Conservation (phyloP, 2,888 invertebrate species). For the Gari tellinella region DNA sequence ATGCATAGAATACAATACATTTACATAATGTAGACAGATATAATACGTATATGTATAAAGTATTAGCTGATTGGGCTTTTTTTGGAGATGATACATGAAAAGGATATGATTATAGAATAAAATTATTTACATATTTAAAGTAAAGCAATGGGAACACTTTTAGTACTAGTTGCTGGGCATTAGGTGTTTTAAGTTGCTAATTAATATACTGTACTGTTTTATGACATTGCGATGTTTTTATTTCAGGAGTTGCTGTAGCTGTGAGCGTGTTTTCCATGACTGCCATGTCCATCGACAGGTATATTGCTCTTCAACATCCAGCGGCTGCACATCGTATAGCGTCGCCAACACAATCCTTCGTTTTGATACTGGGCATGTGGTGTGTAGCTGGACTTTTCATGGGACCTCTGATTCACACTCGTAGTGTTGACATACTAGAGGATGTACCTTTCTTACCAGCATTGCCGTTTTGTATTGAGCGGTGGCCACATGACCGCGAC, state of each 20-base stretch:
- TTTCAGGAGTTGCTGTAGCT: constrained; percentile 88
- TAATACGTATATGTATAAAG: no score
- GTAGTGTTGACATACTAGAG: constrained; percentile 69
- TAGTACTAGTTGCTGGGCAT: no score
- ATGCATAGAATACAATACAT: no score
- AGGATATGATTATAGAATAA: no score
- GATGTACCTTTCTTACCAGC: constrained; percentile 64
- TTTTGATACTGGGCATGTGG: constrained; percentile 76
- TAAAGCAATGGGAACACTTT: no score
- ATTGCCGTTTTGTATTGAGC: constrained; percentile 80
- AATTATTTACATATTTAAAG: no score
- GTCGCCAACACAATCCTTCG: constrained; percentile 59
- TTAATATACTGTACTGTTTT: no score
- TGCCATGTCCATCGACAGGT: constrained; percentile 92
- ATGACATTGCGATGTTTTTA: no score
- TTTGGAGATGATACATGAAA: no score
- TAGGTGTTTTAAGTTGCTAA: no score
- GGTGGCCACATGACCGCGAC: constrained; percentile 76
- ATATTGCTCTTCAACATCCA: constrained; percentile 92
- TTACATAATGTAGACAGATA: no score
- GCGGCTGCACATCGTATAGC: constrained; percentile 69
- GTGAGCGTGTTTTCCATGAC: constrained; percentile 92
- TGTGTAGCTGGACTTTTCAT: constrained; percentile 73
- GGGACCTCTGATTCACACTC: constrained; percentile 78
- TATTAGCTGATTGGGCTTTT: no score